Percentiles rank a stretch among this genome's conserved stretches.
Evolutionary conservation across 2,113 vertebrate species (phyloP).

Genomic region (Erythrocebus patas): DNA sequence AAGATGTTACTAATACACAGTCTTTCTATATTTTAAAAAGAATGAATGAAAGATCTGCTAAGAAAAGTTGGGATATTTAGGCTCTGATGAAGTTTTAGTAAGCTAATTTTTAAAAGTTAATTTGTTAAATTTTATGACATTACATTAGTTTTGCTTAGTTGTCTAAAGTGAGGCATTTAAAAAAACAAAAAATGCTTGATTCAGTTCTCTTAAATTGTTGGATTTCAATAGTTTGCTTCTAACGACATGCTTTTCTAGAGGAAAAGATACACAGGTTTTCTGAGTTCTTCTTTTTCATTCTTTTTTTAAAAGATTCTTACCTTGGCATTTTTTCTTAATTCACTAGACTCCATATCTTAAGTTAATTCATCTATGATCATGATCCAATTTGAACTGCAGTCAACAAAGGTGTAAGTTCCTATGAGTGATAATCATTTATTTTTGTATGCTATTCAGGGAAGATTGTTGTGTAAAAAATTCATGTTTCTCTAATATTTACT

Average conservation of each 20-base stretch:
- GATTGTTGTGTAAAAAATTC: not conserved
- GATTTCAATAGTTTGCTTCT: not conserved
- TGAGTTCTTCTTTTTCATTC: not conserved
- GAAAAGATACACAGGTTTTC: not conserved
- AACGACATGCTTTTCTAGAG: not conserved
- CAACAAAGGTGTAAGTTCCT: not conserved
- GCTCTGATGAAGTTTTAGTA: not conserved
- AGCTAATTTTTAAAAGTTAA: not conserved
- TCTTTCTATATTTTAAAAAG: not conserved
- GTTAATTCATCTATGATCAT: slow-evolving; percentile 10
- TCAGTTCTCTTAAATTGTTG: not conserved
- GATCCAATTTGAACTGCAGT: not conserved
- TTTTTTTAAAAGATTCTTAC: not conserved
- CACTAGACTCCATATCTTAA: not conserved
- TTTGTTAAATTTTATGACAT: not conserved
- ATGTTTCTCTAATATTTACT: not conserved
- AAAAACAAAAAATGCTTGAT: not conserved
- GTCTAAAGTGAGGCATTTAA: not conserved
- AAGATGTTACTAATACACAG: not conserved
- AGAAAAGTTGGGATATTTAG: not conserved
- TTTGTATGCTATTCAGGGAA: slow-evolving; percentile 14
- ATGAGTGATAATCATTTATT: not conserved
- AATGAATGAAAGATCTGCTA: not conserved
- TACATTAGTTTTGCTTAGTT: not conserved
- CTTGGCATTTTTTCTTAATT: not conserved